Conservation (phyloP, 2,113 vertebrate genomes). For the Xerus inauris region DNA sequence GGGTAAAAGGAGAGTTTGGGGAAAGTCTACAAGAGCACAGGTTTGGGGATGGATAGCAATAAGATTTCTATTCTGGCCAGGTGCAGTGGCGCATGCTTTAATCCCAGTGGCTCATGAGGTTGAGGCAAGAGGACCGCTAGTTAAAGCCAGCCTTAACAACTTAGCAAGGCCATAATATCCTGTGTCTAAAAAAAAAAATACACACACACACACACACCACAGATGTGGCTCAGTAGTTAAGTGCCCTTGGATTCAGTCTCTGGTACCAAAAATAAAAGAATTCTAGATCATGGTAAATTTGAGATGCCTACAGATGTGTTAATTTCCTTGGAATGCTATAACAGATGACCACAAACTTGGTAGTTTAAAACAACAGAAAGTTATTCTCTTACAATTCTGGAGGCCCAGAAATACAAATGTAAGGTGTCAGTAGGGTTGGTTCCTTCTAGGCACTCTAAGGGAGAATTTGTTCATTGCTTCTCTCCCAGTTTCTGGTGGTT, state of each 20-base stretch:
- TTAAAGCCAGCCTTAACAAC: too few species aligned
- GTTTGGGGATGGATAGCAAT: background rate
- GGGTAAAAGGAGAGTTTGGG: background rate
- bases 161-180: too few species aligned
- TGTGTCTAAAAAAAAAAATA: too few species aligned
- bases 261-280: too few species aligned
- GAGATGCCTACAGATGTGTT: background rate
- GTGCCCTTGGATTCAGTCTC: too few species aligned
- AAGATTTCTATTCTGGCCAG: background rate
- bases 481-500: background rate
- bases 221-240: too few species aligned
- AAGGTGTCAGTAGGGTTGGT: background rate
- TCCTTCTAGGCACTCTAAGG: background rate
- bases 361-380: conserved; percentile 27
- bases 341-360: background rate
- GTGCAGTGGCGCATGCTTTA: too few species aligned
- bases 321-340: background rate
- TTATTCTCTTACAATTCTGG: background rate
- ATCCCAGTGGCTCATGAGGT: too few species aligned
- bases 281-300: conserved; percentile 29
- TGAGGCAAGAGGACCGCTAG: too few species aligned
- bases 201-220: too few species aligned
- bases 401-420: background rate
- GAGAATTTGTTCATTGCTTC: background rate
- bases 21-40: background rate